phyloP scores from a whole-genome alignment of 2,797 vertebrate species.

The Chaetodon trifasciatus region DNA sequence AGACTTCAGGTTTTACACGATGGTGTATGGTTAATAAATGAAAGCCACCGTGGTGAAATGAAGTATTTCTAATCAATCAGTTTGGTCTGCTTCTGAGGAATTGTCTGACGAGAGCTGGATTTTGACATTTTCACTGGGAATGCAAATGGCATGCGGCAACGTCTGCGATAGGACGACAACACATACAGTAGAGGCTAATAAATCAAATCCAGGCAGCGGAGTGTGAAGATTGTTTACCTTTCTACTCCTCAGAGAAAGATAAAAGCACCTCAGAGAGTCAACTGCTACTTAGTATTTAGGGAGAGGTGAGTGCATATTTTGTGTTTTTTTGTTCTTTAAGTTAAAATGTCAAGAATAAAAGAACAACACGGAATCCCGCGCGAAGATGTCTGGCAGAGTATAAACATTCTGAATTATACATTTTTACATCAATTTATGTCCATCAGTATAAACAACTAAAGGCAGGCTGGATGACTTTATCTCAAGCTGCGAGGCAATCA shows the following conservation, averaged over 20 bases:
- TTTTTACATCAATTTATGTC: conserved; percentile 17
- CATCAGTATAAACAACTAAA: conserved; percentile 29
- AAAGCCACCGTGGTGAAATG: conserved; percentile 35
- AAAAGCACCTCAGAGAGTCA: conserved; percentile 39
- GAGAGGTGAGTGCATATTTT: conserved; percentile 35
- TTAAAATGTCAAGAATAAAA: conserved; percentile 34
- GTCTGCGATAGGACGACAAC: conserved; percentile 54
- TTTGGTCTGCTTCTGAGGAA: conserved; percentile 41
- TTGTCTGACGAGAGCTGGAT: conserved; percentile 30
- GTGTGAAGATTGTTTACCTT: conserved; percentile 66
- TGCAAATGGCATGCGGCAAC: conserved; percentile 57
- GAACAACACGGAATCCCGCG: neutral
- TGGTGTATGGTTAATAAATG: conserved; percentile 73
- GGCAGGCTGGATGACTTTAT: conserved; percentile 9
- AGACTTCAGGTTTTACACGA: conserved; percentile 60
- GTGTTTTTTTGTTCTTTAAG: neutral
- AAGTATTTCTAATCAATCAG: conserved; percentile 66
- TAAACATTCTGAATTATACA: neutral
- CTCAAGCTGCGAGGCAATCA: conserved; percentile 56
- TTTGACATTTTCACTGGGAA: conserved; percentile 54
- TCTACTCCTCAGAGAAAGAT: conserved; percentile 59
- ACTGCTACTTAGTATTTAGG: conserved; percentile 43
- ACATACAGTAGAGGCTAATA: conserved; percentile 64
- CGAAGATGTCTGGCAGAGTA: neutral
- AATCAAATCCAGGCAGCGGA: conserved; percentile 62